Evolutionary conservation across 2,113 vertebrate genomes (phyloP).

Genomic region (Gadus macrocephalus): DNA sequence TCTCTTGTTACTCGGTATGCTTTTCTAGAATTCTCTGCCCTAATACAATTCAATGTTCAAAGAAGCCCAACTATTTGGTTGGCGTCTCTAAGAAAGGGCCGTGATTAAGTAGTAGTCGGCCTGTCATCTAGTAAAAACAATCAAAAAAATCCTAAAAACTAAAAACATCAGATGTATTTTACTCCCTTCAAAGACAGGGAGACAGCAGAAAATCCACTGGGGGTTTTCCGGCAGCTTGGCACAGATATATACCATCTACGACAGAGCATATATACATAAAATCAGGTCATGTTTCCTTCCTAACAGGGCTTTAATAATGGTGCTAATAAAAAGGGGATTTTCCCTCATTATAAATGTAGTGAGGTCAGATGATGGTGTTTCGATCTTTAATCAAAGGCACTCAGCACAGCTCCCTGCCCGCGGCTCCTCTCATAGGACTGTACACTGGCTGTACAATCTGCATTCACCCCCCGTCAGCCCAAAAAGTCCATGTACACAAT

Average conservation of each 20-base stretch:
- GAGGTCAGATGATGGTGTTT: constrained; percentile 27
- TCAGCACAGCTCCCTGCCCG: constrained; percentile 27
- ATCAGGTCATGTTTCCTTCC: too few relatives aligned
- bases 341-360: not conserved
- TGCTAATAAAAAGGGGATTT: not conserved
- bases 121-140: not conserved
- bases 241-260: too few relatives aligned
- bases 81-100: too few relatives aligned
- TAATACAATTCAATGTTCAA: not conserved
- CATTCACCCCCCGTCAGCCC: too few relatives aligned
- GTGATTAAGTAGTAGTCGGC: too few relatives aligned
- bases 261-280: too few relatives aligned
- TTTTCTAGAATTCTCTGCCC: constrained; percentile 8
- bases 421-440: not conserved
- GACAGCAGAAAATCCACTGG: not conserved
- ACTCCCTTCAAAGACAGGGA: not conserved
- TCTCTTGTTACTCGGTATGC: not conserved
- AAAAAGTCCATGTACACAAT: too few relatives aligned
- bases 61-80: not conserved
- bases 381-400: constrained; percentile 55
- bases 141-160: not conserved
- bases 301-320: too few relatives aligned
- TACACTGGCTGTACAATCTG: not conserved
- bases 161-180: not conserved
- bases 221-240: too few relatives aligned